phyloP scores from a whole-genome alignment of 2,888 invertebrate genomes.

The Euzophera pinguis region DNA sequence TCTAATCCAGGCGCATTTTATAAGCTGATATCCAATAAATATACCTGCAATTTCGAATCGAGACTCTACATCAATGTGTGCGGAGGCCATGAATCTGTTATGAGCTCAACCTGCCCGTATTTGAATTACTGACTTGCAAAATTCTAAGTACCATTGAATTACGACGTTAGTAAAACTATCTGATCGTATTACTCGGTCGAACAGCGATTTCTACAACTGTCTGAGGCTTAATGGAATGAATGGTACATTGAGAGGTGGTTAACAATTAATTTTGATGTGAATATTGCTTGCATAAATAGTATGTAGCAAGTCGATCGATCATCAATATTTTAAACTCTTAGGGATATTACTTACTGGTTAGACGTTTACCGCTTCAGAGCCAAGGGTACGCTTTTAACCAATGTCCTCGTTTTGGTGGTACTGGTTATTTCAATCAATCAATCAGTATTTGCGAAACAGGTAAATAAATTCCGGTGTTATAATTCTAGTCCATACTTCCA shows the following conservation, averaged over 20 bases:
- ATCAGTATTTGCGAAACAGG: no score
- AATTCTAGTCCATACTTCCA: no score
- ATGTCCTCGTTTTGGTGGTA: no score
- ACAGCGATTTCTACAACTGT: slow-evolving; percentile 6
- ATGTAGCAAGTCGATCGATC: no score
- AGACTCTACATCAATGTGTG: slow-evolving; percentile 16
- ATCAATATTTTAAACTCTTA: no score
- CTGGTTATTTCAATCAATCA: no score
- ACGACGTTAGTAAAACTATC: slow-evolving; percentile 9
- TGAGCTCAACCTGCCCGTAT: slow-evolving; percentile 20
- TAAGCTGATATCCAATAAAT: no score
- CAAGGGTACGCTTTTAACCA: no score
- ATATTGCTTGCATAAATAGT: not conserved
- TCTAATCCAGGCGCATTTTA: no score
- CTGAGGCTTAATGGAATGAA: not conserved
- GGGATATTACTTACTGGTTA: no score
- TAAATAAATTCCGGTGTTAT: no score
- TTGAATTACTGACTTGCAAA: slow-evolving; percentile 18
- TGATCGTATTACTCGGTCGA: slow-evolving; percentile 6
- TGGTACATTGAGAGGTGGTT: not conserved
- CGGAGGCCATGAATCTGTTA: slow-evolving; percentile 29
- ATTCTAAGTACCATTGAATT: slow-evolving; percentile 7
- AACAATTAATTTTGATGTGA: not conserved
- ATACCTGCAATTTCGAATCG: not conserved
- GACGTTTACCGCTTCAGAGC: no score